A percentile compares a stretch with the other conserved stretches of the same genome.
These are phyloP conservation scores for Zaprionus kolodkinae DNA, from an alignment of 1,140 invertebrate genomes.

Conservation along the genomic window DNA sequence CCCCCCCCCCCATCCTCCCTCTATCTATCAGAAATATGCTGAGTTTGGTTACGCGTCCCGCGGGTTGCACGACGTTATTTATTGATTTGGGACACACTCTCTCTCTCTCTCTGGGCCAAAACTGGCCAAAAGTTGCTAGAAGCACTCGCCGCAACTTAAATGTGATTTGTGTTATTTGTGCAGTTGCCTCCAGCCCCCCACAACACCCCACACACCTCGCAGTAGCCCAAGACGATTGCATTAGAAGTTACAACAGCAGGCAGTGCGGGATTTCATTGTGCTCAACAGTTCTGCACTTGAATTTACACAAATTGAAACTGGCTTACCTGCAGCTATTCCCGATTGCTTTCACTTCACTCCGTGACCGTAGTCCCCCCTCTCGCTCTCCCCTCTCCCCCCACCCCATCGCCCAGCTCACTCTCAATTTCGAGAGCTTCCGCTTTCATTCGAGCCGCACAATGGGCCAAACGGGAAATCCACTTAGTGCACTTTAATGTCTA, in stretches of 20 bases:
- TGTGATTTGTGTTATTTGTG: constrained; percentile 58
- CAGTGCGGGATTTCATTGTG: constrained; percentile 8
- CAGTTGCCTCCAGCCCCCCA: constrained; percentile 5
- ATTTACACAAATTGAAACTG: constrained; percentile 22
- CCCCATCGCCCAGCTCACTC: not conserved
- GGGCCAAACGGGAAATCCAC: constrained; percentile 2
- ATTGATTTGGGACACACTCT: constrained; percentile 55
- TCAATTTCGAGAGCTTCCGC: not conserved
- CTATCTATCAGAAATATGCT: constrained; percentile 23
- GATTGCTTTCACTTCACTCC: not conserved
- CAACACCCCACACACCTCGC: too few species aligned
- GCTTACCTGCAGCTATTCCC: constrained; percentile 17
- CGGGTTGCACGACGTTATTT: constrained; percentile 44
- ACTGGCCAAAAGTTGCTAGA: constrained; percentile 14
- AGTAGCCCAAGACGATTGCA: constrained; percentile 4
- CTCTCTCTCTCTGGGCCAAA: not conserved
- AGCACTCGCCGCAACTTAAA: constrained; percentile 24
- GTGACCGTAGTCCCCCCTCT: not conserved
- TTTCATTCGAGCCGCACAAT: not conserved
- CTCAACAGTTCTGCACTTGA: constrained; percentile 10
- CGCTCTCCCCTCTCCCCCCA: too few species aligned
- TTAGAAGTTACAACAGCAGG: constrained; percentile 17
- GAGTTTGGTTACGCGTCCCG: constrained; percentile 38
- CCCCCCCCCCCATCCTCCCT: constrained; percentile 21
- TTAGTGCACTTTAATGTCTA: not conserved